These are phyloP conservation scores for Gnatocerus cornutus DNA, from an alignment of 2,888 invertebrate genomes.

Conservation along the genomic window DNA sequence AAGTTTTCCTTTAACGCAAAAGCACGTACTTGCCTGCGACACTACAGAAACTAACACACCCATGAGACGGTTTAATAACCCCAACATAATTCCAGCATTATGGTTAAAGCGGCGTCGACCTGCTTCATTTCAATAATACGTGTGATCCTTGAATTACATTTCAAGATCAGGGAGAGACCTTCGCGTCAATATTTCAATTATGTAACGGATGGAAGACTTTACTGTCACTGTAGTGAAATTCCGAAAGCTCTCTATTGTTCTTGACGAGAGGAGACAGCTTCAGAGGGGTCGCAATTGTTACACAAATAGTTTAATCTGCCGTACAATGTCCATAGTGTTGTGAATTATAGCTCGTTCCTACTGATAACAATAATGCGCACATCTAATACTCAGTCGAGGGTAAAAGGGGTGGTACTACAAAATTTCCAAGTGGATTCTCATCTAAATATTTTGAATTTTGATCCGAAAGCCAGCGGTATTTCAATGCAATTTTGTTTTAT, in stretches of 20 bases:
- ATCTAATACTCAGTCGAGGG: conserved; percentile 7
- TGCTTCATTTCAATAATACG: conserved; percentile 50
- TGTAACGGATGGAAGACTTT: conserved; percentile 38
- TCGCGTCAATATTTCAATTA: conserved; percentile 50
- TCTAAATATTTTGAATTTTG: too few species aligned
- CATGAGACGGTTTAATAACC: conserved; percentile 51
- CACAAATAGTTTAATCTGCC: conserved; percentile 51
- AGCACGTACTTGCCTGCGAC: conserved; percentile 39
- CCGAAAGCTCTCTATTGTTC: conserved; percentile 38
- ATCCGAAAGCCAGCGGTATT: too few species aligned
- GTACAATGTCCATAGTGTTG: conserved; percentile 46
- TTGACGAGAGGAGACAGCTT: conserved; percentile 14
- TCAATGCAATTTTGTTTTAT: too few species aligned
- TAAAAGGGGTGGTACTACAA: not conserved
- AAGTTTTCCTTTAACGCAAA: conserved; percentile 39
- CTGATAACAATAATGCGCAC: conserved; percentile 27
- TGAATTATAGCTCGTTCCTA: conserved; percentile 25
- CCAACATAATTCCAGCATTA: conserved; percentile 50
- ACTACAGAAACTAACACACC: conserved; percentile 34
- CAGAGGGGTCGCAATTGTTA: conserved; percentile 39
- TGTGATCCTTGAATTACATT: conserved; percentile 44
- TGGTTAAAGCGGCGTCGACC: conserved; percentile 39
- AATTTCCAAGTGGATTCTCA: conserved; percentile 3
- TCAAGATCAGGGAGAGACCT: conserved; percentile 36
- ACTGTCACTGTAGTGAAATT: conserved; percentile 32